phyloP scores from a whole-genome alignment of 1,140 invertebrate species.

The Lutraria rhynchaena region DNA sequence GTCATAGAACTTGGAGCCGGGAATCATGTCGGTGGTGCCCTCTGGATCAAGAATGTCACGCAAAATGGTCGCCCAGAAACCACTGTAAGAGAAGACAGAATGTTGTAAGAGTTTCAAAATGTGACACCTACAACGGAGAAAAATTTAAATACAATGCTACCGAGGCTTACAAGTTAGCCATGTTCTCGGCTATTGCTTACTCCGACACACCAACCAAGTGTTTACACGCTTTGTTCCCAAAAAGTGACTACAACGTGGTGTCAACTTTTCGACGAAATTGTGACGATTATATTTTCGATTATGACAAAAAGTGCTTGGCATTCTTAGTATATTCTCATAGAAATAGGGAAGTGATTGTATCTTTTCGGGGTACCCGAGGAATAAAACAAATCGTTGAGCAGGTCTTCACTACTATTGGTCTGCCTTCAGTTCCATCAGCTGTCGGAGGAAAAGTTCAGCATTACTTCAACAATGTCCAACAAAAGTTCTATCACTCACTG shows the following conservation, averaged over 20 bases:
- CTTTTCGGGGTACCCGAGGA: conserved; percentile 47
- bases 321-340: conserved; percentile 25
- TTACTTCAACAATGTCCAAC: conserved; percentile 49
- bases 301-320: conserved; percentile 46
- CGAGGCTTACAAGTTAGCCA: conserved; percentile 38
- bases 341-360: conserved; percentile 45
- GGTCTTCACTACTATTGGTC: conserved; percentile 8
- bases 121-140: not conserved
- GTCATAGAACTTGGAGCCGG: conserved; percentile 9
- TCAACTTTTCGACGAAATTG: conserved; percentile 1
- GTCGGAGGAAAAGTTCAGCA: conserved; percentile 41
- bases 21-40: conserved; percentile 40
- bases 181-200: conserved; percentile 49
- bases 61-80: conserved; percentile 52
- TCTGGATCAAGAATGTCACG: conserved; percentile 28
- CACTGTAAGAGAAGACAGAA: conserved; percentile 11
- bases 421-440: conserved; percentile 7
- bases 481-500: conserved; percentile 16
- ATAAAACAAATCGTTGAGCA: conserved; percentile 47
- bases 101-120: not conserved
- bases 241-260: conserved; percentile 24
- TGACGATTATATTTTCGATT: conserved; percentile 52
- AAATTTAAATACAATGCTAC: conserved; percentile 17
- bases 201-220: conserved; percentile 39
- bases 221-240: conserved; percentile 17